These are phyloP conservation scores for Formica aserva DNA, from an alignment of 2,888 invertebrate species.

Conservation along the genomic window DNA sequence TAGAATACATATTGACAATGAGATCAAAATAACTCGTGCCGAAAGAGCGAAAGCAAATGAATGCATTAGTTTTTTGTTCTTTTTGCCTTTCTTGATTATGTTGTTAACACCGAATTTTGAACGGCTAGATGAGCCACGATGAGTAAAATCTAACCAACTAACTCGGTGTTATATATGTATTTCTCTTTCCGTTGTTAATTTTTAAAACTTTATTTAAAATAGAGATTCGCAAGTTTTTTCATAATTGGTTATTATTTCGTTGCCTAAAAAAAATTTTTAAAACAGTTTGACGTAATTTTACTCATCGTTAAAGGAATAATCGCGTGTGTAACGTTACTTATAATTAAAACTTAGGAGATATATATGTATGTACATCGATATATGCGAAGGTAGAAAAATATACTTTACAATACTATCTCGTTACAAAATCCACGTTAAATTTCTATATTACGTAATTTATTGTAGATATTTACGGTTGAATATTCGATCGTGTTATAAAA, in stretches of 20 bases:
- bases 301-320: background rate
- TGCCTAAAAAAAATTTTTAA: background rate
- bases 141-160: background rate
- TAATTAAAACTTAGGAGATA: background rate
- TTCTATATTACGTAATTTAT: background rate
- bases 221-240: background rate
- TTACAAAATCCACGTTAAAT: conserved; percentile 6
- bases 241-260: background rate
- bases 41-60: background rate
- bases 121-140: background rate
- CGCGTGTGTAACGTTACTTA: background rate
- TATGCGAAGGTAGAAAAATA: conserved; percentile 27
- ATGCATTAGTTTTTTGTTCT: background rate
- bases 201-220: background rate
- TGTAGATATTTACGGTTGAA: background rate
- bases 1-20: background rate
- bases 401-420: conserved; percentile 20
- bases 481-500: background rate
- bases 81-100: background rate
- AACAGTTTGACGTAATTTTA: background rate
- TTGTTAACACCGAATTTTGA: background rate
- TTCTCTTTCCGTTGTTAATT: background rate
- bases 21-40: conserved; percentile 12
- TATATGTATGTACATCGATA: background rate
- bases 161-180: background rate